Base-by-base conservation (phyloP, 1,140 invertebrate species). In the Drosophila sechellia region DNA sequence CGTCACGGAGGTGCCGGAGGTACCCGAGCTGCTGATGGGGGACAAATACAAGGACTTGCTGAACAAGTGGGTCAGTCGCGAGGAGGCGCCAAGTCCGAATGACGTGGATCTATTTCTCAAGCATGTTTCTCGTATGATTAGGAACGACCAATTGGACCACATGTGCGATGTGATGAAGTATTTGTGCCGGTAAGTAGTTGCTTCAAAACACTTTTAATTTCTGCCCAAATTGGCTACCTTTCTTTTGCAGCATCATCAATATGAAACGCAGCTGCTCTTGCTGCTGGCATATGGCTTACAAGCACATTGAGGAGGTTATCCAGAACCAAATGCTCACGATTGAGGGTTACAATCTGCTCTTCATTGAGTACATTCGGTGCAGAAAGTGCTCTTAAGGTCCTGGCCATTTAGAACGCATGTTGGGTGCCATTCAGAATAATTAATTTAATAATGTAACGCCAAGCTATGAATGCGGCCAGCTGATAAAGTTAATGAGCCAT, bases 151-250 rank as follows among this genome's bases (percentile, higher is more conserved):
- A 12, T 11, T 65, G 37, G 39, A 66, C 0, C 63, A 40, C 4
- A 42, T 87, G 8, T 89, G 74, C 22, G 76, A 80, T n/a, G 58
- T 79, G 17, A 89, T 87, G 84, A 77, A 81, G 61, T 59, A 87
- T 27, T 45, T 89, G 6, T 87, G 83, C 48, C 55, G 76, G 74
- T 77, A 77, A 15, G 10, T 56, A 20, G 10, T 35, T 31, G 1
- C 6, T 3, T 31, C 31, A 8, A 31, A 31, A 3, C 31, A 6
- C 0, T 31, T 10, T 8, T 8, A 10, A 8, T 31, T 10, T 31
- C 8, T 31, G 8, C 10, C 8, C 11, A 13, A 17, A 20, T 20
- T 37, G 2, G 5, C 17, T 56, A 6, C 37, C n/a, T n/a, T 20
- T 15, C 13, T 3, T 13, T 4, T 11, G 4, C 48, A 77, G 74